Percentiles rank a stretch among this genome's conserved stretches.
Conservation (phyloP, 2,888 invertebrate genomes). For the Synanthedon vespiformis region DNA sequence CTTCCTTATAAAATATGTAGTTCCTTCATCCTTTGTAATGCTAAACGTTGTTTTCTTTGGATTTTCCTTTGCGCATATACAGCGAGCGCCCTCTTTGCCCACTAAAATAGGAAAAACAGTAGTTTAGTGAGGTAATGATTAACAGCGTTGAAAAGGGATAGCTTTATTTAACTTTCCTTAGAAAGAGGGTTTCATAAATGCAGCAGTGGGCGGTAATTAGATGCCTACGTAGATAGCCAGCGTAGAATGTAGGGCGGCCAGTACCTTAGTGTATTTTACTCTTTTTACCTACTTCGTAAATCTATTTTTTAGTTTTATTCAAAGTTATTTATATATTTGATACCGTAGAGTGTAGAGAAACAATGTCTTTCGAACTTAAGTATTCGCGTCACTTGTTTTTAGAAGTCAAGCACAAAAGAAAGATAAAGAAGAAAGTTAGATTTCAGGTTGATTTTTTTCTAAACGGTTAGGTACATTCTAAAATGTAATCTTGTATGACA, state of each 20-base stretch:
- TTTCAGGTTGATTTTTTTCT: slow-evolving; percentile 34
- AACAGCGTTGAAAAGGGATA: slow-evolving; percentile 31
- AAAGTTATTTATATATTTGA: no score
- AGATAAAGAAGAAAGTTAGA: slow-evolving; percentile 48
- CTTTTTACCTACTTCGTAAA: background rate
- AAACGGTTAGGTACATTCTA: background rate
- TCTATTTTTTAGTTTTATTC: background rate
- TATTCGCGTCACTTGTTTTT: slow-evolving; percentile 40
- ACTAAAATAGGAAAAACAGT: background rate
- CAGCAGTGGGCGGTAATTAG: slow-evolving; percentile 45
- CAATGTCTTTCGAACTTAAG: slow-evolving; percentile 50
- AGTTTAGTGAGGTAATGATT: slow-evolving; percentile 13
- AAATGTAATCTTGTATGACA: no score
- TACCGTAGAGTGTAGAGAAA: slow-evolving; percentile 3
- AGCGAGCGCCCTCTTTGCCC: background rate
- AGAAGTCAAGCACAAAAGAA: slow-evolving; percentile 48
- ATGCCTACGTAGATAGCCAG: slow-evolving; percentile 40
- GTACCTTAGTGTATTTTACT: background rate
- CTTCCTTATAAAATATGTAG: no score
- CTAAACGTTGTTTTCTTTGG: slow-evolving; percentile 1
- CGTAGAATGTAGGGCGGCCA: background rate
- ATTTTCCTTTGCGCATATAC: slow-evolving; percentile 2
- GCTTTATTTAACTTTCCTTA: slow-evolving; percentile 29
- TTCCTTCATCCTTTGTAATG: background rate
- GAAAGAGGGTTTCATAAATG: slow-evolving; percentile 16